These are phyloP conservation scores for Abrostola triplasia DNA, from an alignment of 2,888 invertebrate species.

Conservation along the genomic window DNA sequence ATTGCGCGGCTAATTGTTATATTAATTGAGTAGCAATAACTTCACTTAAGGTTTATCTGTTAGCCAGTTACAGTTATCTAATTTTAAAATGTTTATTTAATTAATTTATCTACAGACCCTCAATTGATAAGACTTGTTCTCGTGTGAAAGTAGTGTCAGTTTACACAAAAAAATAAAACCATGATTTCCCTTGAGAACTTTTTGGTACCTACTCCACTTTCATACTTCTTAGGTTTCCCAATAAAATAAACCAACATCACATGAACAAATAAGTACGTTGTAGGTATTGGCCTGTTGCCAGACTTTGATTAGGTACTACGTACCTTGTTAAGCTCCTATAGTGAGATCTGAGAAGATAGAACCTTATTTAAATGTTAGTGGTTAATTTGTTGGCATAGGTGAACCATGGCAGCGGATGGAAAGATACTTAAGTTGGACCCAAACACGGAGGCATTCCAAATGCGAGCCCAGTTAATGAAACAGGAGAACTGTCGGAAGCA, in stretches of 20 bases:
- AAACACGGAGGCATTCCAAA: constrained; percentile 82
- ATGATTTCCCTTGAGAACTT: too few species aligned
- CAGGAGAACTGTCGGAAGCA: constrained; percentile 77
- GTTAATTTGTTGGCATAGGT: constrained; percentile 11
- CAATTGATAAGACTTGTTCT: background rate
- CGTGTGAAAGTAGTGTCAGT: too few species aligned
- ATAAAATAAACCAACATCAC: constrained; percentile 38
- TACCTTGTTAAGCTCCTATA: constrained; percentile 33
- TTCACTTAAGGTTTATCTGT: constrained; percentile 7
- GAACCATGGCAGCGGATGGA: constrained; percentile 64
- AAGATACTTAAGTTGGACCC: constrained; percentile 70
- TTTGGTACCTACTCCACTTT: background rate
- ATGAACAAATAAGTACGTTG: constrained; percentile 42
- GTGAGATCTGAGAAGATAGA: constrained; percentile 23
- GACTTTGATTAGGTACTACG: constrained; percentile 22
- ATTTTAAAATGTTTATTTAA: constrained; percentile 31
- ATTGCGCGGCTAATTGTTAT: constrained; percentile 18
- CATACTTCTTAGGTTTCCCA: constrained; percentile 19
- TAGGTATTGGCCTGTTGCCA: constrained; percentile 42
- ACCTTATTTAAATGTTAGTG: constrained; percentile 7
- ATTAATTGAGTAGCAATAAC: background rate
- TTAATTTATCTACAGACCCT: background rate
- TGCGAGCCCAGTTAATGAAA: constrained; percentile 83
- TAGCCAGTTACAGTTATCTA: constrained; percentile 31
- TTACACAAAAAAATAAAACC: too few species aligned